Percentiles rank a stretch among this genome's conserved stretches.
Conservation (phyloP, 2,113 vertebrate genomes). For the Gopherus flavomarginatus region DNA sequence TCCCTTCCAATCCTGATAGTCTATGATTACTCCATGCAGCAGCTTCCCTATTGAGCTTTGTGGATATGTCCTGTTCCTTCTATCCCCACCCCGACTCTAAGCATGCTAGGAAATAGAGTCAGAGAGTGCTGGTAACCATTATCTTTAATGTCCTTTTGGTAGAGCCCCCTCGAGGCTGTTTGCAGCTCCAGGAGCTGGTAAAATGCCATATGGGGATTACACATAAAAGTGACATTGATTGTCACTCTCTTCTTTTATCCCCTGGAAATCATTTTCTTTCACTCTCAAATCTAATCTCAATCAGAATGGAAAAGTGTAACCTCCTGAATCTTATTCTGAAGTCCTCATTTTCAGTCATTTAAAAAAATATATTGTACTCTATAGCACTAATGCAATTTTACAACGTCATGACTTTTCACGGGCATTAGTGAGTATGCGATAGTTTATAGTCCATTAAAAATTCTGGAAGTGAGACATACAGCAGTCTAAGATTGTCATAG, state of each 20-base stretch:
- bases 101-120: neutral
- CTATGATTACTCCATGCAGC: neutral
- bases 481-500: neutral
- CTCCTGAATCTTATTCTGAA: slow-evolving; percentile 11
- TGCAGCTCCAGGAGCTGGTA: neutral
- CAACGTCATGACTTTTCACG: slow-evolving; percentile 26
- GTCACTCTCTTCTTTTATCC: neutral
- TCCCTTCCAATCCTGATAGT: too few relatives aligned
- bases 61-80: neutral
- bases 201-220: neutral
- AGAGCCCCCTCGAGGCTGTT: neutral
- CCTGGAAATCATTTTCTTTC: neutral
- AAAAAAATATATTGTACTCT: neutral
- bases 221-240: neutral
- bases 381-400: slow-evolving; percentile 50
- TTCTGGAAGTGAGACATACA: neutral
- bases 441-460: slow-evolving; percentile 39
- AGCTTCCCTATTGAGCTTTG: neutral
- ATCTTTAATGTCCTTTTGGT: neutral
- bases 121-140: neutral
- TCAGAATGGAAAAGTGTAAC: neutral
- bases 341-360: neutral
- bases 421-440: neutral
- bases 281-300: neutral
- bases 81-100: neutral